These are phyloP conservation scores for Apamea anceps DNA, from an alignment of 2,888 invertebrate species.

Conservation along the genomic window DNA sequence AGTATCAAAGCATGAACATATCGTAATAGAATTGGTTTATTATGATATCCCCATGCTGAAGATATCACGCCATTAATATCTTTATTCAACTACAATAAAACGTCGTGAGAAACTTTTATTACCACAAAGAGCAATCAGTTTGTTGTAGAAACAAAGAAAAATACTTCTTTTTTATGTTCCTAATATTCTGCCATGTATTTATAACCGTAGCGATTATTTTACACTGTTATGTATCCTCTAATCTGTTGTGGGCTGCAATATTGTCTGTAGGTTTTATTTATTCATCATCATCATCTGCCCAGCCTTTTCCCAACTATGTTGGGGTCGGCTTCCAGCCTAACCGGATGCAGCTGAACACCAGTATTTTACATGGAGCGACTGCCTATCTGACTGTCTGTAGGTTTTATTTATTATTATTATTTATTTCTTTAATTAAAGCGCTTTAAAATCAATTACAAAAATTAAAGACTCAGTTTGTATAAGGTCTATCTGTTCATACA, in stretches of 20 bases:
- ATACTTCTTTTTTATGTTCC: constrained; percentile 4
- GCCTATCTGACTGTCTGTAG: too few species aligned
- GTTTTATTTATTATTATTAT: too few species aligned
- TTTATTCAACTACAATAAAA: background rate
- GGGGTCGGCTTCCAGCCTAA: too few species aligned
- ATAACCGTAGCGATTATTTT: background rate
- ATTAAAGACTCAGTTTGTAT: too few species aligned
- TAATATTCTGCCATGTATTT: background rate
- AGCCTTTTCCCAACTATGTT: too few species aligned
- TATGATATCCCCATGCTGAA: background rate
- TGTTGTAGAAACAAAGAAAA: background rate
- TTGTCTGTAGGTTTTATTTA: too few species aligned
- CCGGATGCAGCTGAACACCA: too few species aligned
- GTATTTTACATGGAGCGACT: too few species aligned
- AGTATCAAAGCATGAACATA: background rate
- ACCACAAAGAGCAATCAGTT: background rate
- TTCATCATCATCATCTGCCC: too few species aligned
- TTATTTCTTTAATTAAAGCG: too few species aligned
- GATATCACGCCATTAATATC: background rate
- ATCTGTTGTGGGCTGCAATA: background rate
- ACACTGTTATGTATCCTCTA: background rate
- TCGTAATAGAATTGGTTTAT: background rate
- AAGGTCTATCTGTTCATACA: too few species aligned
- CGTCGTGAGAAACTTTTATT: constrained; percentile 25
- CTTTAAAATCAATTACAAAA: too few species aligned